Evolutionary conservation across 1,140 invertebrate species (phyloP), one percentile per base, ranked within the genome.

Genomic region (Apis dorsata): DNA sequence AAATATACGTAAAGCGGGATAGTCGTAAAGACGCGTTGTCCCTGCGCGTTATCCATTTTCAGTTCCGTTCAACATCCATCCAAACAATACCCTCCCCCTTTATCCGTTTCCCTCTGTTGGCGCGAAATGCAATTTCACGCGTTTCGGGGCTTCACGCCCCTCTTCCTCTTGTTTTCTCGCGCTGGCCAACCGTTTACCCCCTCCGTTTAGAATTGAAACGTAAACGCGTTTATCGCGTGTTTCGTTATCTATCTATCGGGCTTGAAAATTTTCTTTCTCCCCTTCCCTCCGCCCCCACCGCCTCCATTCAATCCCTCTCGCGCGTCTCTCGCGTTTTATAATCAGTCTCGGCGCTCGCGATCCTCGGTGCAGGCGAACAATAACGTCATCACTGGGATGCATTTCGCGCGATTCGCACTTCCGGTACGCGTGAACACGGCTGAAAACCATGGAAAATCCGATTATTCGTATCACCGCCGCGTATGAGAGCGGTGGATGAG

Each of bases 371-470:
- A 1, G 65, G 21, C 24, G 74, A 76, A 87, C 77, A 84, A 81
- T 84, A 69, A 60, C 57, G 59, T 28, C 79, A 60, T 79, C 77
- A 60, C 66, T 59, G 24, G 76, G 71, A 86, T 60, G 69, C 75
- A 86, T 84, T 44, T 44, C 34, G 4, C 85, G 81, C 71, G 81
- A 81, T 55, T 74, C 68, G 65, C 53, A 44, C 70, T 85, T 85
- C 78, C 75, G 82, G 85, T 44, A 55, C 63, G 72, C 70, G 66
- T 55, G 75, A 88, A 81, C 65, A 82, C 24, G 66, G 69, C 75
- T 78, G 86, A 87, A 87, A 87, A 84, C 80, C 86, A 79, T 77
- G 65, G 85, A 87, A 88, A 88, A 88, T 87, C 80, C 82, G 82
- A 88, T 87, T 88, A 88, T 71, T 79, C 85, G 74, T 72, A 71